Percentiles rank a stretch among this genome's conserved stretches.
Conservation (phyloP, 2,797 vertebrate genomes). For the Kryptolebias ocellatus region DNA sequence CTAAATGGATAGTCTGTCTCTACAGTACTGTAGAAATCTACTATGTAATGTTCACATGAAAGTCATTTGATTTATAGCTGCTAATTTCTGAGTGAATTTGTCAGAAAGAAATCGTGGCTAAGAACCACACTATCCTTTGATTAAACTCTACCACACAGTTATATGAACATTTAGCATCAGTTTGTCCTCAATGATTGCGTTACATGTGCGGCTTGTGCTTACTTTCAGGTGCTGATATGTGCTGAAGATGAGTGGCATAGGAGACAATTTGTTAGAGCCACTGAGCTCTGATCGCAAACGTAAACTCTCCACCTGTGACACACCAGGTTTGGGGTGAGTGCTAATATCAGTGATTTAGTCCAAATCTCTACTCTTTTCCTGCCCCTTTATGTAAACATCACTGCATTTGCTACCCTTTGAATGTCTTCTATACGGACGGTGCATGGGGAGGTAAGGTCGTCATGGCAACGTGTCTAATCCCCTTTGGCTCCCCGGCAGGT, state of each 20-base stretch:
- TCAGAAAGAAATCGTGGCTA: not conserved
- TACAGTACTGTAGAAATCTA: conserved; percentile 58
- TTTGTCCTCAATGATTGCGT: conserved; percentile 9
- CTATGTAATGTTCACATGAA: conserved; percentile 34
- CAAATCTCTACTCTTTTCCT: conserved; percentile 18
- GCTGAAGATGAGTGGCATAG: conserved; percentile 93
- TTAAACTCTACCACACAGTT: conserved; percentile 13
- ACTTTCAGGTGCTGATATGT: conserved; percentile 89
- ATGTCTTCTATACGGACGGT: conserved; percentile 36
- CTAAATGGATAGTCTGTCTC: conserved; percentile 57
- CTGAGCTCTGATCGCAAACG: conserved; percentile 93
- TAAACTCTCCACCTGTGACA: conserved; percentile 92
- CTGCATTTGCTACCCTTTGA: conserved; percentile 19
- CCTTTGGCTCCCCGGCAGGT: conserved; percentile 78
- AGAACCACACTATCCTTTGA: conserved; percentile 21
- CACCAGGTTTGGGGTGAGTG: conserved; percentile 88
- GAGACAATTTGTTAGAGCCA: conserved; percentile 92
- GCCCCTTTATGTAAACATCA: conserved; percentile 10
- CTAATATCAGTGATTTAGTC: not conserved
- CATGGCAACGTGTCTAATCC: conserved; percentile 73
- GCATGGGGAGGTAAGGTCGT: conserved; percentile 59
- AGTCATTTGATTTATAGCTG: conserved; percentile 41
- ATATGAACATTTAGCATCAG: not conserved
- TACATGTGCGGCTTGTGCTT: conserved; percentile 8
- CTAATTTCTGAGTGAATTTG: conserved; percentile 17